These are phyloP conservation scores for Coecobrya sp. DNA, from an alignment of 2,888 invertebrate genomes.

Conservation along the genomic window DNA sequence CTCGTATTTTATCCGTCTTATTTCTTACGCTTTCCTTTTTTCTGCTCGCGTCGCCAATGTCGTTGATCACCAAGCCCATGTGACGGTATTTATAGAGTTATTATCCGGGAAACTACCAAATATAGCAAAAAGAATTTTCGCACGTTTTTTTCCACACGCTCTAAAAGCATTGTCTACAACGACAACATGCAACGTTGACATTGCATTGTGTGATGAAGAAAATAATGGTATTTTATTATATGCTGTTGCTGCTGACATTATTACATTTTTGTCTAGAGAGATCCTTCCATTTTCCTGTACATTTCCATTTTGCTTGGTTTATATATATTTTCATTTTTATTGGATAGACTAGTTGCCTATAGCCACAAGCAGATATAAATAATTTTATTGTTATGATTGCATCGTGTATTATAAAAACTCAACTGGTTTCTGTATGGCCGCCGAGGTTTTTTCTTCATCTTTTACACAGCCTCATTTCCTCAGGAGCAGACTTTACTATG, in stretches of 20 bases:
- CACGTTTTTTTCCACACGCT: neutral
- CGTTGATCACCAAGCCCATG: neutral
- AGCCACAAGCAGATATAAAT: neutral
- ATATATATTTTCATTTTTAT: too few relatives aligned
- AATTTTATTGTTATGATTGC: neutral
- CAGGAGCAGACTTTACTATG: too few relatives aligned
- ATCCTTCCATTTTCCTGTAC: neutral
- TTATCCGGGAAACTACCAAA: neutral
- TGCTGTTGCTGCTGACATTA: neutral
- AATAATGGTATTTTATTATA: too few relatives aligned
- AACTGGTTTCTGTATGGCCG: slow-evolving; percentile 46
- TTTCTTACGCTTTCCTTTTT: neutral
- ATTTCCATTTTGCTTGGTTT: too few relatives aligned
- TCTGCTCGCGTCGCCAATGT: neutral
- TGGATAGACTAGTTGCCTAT: neutral
- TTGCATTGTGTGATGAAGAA: neutral
- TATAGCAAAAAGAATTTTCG: neutral
- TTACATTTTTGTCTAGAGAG: too few relatives aligned
- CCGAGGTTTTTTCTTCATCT: slow-evolving; percentile 15
- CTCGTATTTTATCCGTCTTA: neutral
- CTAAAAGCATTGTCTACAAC: neutral
- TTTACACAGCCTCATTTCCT: too few relatives aligned
- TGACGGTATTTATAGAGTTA: neutral
- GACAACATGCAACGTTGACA: neutral
- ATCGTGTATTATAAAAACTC: slow-evolving; percentile 11